These are phyloP conservation scores for Holothuria scabra DNA, from an alignment of 53 echinoderm and acorn worm genomes.

Conservation along the genomic window DNA sequence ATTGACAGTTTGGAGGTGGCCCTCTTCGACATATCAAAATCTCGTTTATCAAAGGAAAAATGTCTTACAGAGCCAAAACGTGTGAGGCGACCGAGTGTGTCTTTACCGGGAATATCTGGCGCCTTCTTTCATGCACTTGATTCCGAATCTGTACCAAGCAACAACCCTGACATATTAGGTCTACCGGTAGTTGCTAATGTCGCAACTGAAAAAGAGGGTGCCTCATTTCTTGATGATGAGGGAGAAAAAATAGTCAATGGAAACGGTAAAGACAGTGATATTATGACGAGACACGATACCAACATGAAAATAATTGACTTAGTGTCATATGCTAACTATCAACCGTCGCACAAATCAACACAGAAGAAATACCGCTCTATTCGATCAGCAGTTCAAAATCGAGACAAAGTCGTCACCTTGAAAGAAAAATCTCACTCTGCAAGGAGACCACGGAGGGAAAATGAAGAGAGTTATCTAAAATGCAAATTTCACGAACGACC, in stretches of 20 bases:
- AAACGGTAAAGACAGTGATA: too few relatives aligned
- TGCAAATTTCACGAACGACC: slow-evolving; percentile 70
- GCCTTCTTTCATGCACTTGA: slow-evolving; percentile 25
- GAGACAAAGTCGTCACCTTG: background rate
- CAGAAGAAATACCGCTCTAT: slow-evolving; percentile 34
- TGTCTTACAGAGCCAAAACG: background rate
- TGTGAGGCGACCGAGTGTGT: background rate
- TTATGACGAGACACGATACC: background rate
- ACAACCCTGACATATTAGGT: too few relatives aligned
- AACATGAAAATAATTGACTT: slow-evolving; percentile 34
- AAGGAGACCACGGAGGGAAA: slow-evolving; percentile 41
- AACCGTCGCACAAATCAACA: slow-evolving; percentile 1
- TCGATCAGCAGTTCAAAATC: slow-evolving; percentile 54
- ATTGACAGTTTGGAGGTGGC: background rate
- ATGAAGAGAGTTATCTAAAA: slow-evolving; percentile 66
- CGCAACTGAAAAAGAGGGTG: too few relatives aligned
- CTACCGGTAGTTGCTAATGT: too few relatives aligned
- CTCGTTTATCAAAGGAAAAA: background rate
- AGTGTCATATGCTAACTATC: slow-evolving; percentile 22
- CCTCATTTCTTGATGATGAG: too few relatives aligned
- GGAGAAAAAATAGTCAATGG: too few relatives aligned
- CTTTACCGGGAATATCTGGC: slow-evolving; percentile 39
- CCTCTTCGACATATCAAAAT: slow-evolving; percentile 15
- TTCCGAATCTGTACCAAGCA: background rate
- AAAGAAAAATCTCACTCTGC: slow-evolving; percentile 26